phyloP scores from a whole-genome alignment of 2,113 vertebrate genomes.

The Xenopus laevis region DNA sequence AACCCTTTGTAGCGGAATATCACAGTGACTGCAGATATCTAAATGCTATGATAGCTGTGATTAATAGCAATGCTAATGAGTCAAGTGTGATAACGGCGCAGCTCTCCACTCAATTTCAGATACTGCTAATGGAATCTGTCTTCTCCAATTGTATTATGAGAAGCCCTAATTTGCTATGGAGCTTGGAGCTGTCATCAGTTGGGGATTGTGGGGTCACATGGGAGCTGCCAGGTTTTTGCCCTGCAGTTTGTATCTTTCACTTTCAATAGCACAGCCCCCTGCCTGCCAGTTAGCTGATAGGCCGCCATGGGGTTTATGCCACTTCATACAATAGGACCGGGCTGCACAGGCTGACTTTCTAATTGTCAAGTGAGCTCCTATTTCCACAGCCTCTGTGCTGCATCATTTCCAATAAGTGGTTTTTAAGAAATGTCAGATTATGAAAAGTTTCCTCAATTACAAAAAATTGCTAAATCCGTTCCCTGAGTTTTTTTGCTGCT shows the following conservation, averaged over 20 bases:
- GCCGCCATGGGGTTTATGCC: slow-evolving; percentile 99
- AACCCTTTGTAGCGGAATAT: slow-evolving; percentile 99
- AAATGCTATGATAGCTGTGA: slow-evolving; percentile 99
- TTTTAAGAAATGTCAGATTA: slow-evolving; percentile 84
- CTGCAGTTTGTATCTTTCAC: slow-evolving; percentile 99
- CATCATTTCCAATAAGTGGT: slow-evolving; percentile 81
- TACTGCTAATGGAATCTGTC: slow-evolving; percentile 99
- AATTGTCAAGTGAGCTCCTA: slow-evolving; percentile 98
- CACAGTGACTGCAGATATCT: slow-evolving; percentile 99
- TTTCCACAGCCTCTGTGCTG: slow-evolving; percentile 88
- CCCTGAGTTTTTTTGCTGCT: slow-evolving; percentile 64
- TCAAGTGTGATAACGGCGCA: slow-evolving; percentile 99
- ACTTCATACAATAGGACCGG: slow-evolving; percentile 95
- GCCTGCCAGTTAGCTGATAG: slow-evolving; percentile 99
- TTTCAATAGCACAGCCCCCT: slow-evolving; percentile 99
- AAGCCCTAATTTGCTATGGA: slow-evolving; percentile 99
- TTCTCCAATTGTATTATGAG: slow-evolving; percentile 99
- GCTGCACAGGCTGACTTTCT: slow-evolving; percentile 96
- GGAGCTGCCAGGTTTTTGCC: slow-evolving; percentile 99
- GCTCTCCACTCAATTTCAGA: slow-evolving; percentile 99
- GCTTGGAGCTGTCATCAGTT: slow-evolving; percentile 99
- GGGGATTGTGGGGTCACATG: slow-evolving; percentile 99
- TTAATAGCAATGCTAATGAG: slow-evolving; percentile 99
- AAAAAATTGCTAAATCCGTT: slow-evolving; percentile 73
- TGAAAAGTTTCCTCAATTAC: slow-evolving; percentile 81